Base-by-base conservation (phyloP, 2,113 vertebrate species). In the Erythrocebus patas region DNA sequence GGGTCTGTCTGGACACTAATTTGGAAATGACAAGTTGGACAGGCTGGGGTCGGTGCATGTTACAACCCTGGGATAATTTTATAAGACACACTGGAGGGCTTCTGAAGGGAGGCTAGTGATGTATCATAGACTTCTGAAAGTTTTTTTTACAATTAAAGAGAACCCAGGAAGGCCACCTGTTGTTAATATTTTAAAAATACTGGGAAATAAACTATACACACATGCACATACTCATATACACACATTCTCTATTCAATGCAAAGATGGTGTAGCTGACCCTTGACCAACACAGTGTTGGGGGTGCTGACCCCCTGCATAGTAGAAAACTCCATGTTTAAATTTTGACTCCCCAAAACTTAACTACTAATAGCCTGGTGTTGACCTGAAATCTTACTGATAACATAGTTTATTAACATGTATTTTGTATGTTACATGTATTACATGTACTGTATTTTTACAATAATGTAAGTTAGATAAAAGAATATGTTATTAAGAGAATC, bases 101-200 rank as follows among this genome's bases (percentile, higher is more conserved):
- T 96, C 78, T 98, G 83, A 90, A 97, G 12, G 89, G 76, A 97
- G 70, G 73, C 8, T 22, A 13, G 55, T 35, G 17, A 38, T n/a
- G 18, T 35, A 22, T 45, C 17, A 45, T 9, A 88, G 61, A 79
- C 5, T 30, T 78, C 38, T 14, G 18, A 20, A 30, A 16, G 13
- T 64, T 35, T 76, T 78, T 81, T 32, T 76, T 22, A 48, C 22
- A 57, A 35, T 48, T 61, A 66, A 52, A 12, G 68, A 95, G 4
- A 64, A 14, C 13, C 5, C 4, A 43, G 38, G 20, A 3, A 32
- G 25, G 45, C 70, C 79, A 35, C 45, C 35, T 64, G 35, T 84
- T 68, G 52, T 93, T 8, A 84, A 48, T 25, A 84, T 93, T 94
- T 97, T 72, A 61, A 50, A 45, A 27, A 48, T 45, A 43, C 5